phyloP scores from a whole-genome alignment of 2,888 invertebrate genomes.

The Folsomia candida region DNA sequence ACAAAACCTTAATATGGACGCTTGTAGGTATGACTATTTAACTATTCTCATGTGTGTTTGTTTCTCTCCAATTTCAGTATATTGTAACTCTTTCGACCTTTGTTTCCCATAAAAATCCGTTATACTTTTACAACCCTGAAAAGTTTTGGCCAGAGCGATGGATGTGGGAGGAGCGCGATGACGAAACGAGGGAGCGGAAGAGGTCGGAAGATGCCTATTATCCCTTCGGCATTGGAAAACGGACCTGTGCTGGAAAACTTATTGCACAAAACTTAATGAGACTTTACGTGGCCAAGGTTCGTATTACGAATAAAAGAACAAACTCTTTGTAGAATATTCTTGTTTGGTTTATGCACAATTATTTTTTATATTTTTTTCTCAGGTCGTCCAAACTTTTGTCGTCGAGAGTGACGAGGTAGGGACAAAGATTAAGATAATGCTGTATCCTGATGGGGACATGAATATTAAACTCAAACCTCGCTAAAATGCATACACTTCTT shows the following conservation, averaged over 20 bases:
- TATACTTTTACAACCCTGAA: slow-evolving; percentile 20
- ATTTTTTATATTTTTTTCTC: neutral
- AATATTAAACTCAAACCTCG: neutral
- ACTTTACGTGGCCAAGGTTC: slow-evolving; percentile 17
- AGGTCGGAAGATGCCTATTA: neutral
- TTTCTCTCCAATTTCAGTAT: slow-evolving; percentile 5
- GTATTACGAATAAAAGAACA: neutral
- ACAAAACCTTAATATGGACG: no score
- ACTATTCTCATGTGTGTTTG: no score
- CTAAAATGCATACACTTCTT: no score
- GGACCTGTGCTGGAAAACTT: slow-evolving; percentile 14
- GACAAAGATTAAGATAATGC: neutral
- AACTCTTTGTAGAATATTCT: neutral
- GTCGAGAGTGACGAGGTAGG: neutral
- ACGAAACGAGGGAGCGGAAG: neutral
- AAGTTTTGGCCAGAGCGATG: slow-evolving; percentile 26
- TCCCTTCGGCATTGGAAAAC: slow-evolving; percentile 17
- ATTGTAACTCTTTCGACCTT: slow-evolving; percentile 14
- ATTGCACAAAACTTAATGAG: neutral
- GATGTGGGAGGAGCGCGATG: slow-evolving; percentile 5
- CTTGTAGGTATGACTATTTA: no score
- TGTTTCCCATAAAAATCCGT: slow-evolving; percentile 16
- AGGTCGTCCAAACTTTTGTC: slow-evolving; percentile 1
- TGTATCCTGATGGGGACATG: neutral
- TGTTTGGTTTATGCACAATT: neutral